These are phyloP conservation scores for Monochamus alternatus DNA, from an alignment of 2,888 invertebrate species.

Conservation along the genomic window DNA sequence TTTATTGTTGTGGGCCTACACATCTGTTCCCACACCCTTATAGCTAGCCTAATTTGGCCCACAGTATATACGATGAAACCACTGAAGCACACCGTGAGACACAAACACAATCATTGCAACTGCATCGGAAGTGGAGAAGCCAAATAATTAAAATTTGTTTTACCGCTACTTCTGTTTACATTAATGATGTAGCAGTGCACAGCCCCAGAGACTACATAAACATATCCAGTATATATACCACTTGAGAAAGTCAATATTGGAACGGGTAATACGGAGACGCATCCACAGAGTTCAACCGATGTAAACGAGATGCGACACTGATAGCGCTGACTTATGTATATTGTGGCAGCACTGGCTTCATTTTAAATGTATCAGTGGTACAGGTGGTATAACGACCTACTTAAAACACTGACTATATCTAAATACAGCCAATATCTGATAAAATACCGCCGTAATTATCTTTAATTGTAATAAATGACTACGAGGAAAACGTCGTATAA, in stretches of 20 bases:
- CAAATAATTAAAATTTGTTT: slow-evolving; percentile 29
- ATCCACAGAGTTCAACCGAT: slow-evolving; percentile 45
- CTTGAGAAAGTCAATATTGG: slow-evolving; percentile 35
- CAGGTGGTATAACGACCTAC: slow-evolving; percentile 64
- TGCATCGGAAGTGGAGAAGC: neutral
- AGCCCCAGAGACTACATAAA: slow-evolving; percentile 15
- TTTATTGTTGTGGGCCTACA: too few species aligned
- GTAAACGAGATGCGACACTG: slow-evolving; percentile 59
- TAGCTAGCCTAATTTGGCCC: too few species aligned
- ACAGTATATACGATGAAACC: neutral
- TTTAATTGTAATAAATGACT: slow-evolving; percentile 63
- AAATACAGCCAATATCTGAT: slow-evolving; percentile 58
- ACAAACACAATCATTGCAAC: neutral
- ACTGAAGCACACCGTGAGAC: neutral
- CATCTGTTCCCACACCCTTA: too few species aligned
- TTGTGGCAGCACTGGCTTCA: slow-evolving; percentile 55
- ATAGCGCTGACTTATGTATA: slow-evolving; percentile 56
- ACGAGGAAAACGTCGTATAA: slow-evolving; percentile 43
- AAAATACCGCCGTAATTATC: slow-evolving; percentile 61
- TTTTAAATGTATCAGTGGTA: slow-evolving; percentile 60
- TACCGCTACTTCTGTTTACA: slow-evolving; percentile 23
- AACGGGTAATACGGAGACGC: slow-evolving; percentile 28
- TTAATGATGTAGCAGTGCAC: slow-evolving; percentile 31
- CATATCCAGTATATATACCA: slow-evolving; percentile 22
- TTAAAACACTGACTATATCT: slow-evolving; percentile 53